Evolutionary conservation across 2,888 invertebrate genomes (phyloP).

Genomic region (Eupithecia centaureata): DNA sequence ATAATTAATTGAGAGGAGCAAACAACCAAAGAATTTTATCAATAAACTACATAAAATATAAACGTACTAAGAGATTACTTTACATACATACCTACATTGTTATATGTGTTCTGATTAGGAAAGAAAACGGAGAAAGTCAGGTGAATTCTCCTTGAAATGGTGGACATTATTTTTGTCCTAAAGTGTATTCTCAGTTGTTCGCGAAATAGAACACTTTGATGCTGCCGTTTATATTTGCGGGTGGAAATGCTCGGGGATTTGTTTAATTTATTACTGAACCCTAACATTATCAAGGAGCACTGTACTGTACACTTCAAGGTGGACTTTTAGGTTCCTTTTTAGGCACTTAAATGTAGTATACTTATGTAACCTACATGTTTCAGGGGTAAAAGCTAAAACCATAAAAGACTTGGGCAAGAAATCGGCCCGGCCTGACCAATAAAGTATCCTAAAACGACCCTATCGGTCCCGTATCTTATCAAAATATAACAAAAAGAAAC

Average conservation of each 20-base stretch:
- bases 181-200: slow-evolving; percentile 44
- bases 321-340: not conserved
- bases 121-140: not conserved
- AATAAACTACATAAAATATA: too few relatives aligned
- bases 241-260: slow-evolving; percentile 38
- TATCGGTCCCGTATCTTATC: not conserved
- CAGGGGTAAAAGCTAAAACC: not conserved
- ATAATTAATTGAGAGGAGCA: too few relatives aligned
- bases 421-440: not conserved
- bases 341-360: not conserved
- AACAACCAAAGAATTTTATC: too few relatives aligned
- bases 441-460: not conserved
- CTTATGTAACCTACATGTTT: not conserved
- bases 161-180: slow-evolving; percentile 22
- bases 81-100: too few relatives aligned
- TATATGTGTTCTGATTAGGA: not conserved
- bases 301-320: not conserved
- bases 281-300: slow-evolving; percentile 10
- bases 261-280: slow-evolving; percentile 36
- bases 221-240: slow-evolving; percentile 41
- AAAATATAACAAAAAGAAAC: slow-evolving; percentile 10
- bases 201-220: slow-evolving; percentile 47
- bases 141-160: not conserved
- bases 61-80: too few relatives aligned
- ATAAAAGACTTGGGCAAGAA: not conserved